Evolutionary conservation across 2,797 vertebrate species (phyloP).

Genomic region (Pelobates cultripes): DNA sequence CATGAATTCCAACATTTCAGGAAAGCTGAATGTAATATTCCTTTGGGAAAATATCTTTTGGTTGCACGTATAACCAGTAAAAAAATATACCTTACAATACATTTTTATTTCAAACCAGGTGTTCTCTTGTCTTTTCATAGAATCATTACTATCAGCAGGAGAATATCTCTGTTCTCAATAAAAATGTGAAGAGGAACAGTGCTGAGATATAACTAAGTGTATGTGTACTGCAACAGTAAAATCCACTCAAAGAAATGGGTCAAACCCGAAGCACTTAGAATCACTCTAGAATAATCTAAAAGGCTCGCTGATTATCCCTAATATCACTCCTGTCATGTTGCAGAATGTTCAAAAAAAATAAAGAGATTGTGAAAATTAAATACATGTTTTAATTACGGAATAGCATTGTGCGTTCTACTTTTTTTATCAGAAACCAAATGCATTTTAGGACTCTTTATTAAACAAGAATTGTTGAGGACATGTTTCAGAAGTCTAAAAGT

Average conservation of each 20-base stretch:
- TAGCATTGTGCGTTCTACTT: too few relatives aligned
- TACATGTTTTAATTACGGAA: too few relatives aligned
- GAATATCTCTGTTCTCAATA: constrained; percentile 47
- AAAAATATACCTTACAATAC: constrained; percentile 48
- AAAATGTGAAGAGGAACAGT: constrained; percentile 37
- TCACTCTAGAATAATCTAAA: too few relatives aligned
- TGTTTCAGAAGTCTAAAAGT: too few relatives aligned
- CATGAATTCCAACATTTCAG: constrained; percentile 37
- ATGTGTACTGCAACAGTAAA: constrained; percentile 46
- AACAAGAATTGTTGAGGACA: too few relatives aligned
- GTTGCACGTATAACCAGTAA: constrained; percentile 39
- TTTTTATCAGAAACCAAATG: too few relatives aligned
- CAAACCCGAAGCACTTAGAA: too few relatives aligned
- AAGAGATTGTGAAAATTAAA: too few relatives aligned
- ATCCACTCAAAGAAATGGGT: constrained; percentile 2
- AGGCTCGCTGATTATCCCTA: too few relatives aligned
- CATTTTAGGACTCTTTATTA: too few relatives aligned
- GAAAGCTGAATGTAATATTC: constrained; percentile 33
- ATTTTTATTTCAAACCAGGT: constrained; percentile 50
- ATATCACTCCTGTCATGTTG: too few relatives aligned
- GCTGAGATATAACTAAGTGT: constrained; percentile 44
- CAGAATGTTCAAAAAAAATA: too few relatives aligned
- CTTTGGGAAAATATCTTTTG: constrained; percentile 43
- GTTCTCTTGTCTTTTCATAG: constrained; percentile 49
- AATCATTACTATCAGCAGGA: constrained; percentile 51